A percentile compares a stretch with the other conserved stretches of the same genome.
These are phyloP conservation scores for Cyanistes caeruleus DNA, from an alignment of 2,113 vertebrate genomes.

Conservation along the genomic window DNA sequence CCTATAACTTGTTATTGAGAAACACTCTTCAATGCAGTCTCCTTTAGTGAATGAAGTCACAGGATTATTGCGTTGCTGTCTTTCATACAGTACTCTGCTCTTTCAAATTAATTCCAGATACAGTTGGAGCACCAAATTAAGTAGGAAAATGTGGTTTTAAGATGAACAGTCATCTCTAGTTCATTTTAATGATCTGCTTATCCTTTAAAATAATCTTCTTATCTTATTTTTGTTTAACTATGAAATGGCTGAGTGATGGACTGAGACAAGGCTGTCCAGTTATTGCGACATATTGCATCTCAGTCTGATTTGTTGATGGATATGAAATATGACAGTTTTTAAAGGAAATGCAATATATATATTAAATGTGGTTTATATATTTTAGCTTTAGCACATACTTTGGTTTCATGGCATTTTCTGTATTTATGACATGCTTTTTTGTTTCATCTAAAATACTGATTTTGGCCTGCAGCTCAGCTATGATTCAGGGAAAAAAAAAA, in stretches of 20 bases:
- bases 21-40: not conserved
- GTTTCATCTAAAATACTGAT: conserved; percentile 8
- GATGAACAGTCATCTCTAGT: not conserved
- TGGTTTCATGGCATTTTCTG: conserved; percentile 1
- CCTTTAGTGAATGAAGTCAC: not conserved
- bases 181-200: conserved; percentile 23
- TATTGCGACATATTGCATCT: not conserved
- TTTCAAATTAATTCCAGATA: not conserved
- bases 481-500: not conserved
- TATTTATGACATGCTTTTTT: not conserved
- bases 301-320: conserved; percentile 3
- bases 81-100: not conserved
- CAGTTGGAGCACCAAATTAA: not conserved
- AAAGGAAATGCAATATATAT: conserved; percentile 10
- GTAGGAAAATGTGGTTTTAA: not conserved
- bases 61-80: not conserved
- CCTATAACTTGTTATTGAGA: not conserved
- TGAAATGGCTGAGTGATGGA: not conserved
- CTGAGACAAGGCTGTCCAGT: not conserved
- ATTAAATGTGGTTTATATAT: not conserved
- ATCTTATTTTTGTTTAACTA: conserved; percentile 2
- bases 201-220: not conserved
- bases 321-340: conserved; percentile 9
- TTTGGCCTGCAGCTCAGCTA: not conserved
- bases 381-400: conserved; percentile 5